Percentiles rank a stretch among this genome's conserved stretches.
phyloP scores from a whole-genome alignment of 1,140 invertebrate species.

The Drosophila malerkotliana region DNA sequence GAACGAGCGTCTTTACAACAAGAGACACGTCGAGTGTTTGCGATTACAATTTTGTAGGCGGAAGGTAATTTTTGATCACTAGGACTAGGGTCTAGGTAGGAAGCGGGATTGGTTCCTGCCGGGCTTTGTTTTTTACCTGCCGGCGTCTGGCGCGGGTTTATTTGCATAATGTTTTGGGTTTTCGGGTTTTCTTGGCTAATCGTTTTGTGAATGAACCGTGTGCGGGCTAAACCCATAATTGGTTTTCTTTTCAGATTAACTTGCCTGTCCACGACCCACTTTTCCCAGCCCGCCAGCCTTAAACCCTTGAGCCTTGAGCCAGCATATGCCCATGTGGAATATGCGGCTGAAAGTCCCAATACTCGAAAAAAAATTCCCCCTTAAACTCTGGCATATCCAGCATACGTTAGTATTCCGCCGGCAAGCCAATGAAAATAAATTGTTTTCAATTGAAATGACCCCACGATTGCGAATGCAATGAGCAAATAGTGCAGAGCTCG shows the following conservation, averaged over 20 bases:
- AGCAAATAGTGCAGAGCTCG: conserved; percentile 3
- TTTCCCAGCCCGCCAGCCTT: conserved; percentile 6
- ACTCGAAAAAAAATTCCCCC: conserved; percentile 13
- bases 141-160: conserved; percentile 31
- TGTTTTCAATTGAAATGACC: conserved; percentile 83
- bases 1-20: conserved; percentile 78
- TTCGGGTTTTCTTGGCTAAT: conserved; percentile 22
- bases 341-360: conserved; percentile 25
- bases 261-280: conserved; percentile 14
- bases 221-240: conserved; percentile 23
- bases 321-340: conserved; percentile 41
- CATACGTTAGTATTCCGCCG: conserved; percentile 26
- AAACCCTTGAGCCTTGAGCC: conserved; percentile 19
- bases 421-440: conserved; percentile 74
- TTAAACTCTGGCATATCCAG: not conserved
- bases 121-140: conserved; percentile 28
- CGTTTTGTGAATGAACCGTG: conserved; percentile 47
- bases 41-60: conserved; percentile 60
- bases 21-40: conserved; percentile 60
- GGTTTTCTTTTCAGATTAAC: conserved; percentile 39
- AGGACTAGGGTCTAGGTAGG: conserved; percentile 35
- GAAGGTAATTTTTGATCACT: conserved; percentile 23
- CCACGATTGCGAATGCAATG: conserved; percentile 46
- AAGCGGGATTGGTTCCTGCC: conserved; percentile 43
- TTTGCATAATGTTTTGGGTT: conserved; percentile 45